Conservation (phyloP, 2,888 invertebrate genomes). For the Meiosimyza platycephala region DNA sequence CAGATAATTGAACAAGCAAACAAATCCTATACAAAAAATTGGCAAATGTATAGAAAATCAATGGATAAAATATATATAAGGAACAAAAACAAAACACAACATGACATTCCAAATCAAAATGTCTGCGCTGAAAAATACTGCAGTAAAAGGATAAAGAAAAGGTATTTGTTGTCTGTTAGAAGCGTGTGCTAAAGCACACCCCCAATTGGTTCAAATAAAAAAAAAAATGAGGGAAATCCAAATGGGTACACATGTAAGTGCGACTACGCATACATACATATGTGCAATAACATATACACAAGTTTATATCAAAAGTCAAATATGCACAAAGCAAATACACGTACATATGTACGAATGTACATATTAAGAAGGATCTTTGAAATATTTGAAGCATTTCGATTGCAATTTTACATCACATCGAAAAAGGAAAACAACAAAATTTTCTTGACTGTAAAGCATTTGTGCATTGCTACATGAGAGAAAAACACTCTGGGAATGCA, state of each 20-base stretch:
- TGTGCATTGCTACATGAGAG: no score
- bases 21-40: conserved; percentile 14
- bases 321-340: background rate
- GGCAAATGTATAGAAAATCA: conserved; percentile 19
- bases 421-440: no score
- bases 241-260: no score
- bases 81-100: conserved; percentile 5
- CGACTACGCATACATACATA: background rate
- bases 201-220: background rate
- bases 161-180: background rate
- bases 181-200: conserved; percentile 10
- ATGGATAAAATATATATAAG: no score
- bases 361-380: conserved; percentile 20
- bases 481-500: no score
- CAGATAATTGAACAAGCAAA: conserved; percentile 24
- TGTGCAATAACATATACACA: background rate
- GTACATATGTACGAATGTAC: no score
- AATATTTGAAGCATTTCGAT: conserved; percentile 17
- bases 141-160: background rate
- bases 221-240: no score
- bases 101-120: conserved; percentile 23
- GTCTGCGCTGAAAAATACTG: conserved; percentile 4
- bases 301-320: background rate
- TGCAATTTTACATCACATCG: conserved; percentile 11
- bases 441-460: no score